Evolutionary conservation across 1,140 invertebrate genomes (phyloP), one percentile per base, ranked within the genome.

Genomic region (Caenorhabditis inopinata): DNA sequence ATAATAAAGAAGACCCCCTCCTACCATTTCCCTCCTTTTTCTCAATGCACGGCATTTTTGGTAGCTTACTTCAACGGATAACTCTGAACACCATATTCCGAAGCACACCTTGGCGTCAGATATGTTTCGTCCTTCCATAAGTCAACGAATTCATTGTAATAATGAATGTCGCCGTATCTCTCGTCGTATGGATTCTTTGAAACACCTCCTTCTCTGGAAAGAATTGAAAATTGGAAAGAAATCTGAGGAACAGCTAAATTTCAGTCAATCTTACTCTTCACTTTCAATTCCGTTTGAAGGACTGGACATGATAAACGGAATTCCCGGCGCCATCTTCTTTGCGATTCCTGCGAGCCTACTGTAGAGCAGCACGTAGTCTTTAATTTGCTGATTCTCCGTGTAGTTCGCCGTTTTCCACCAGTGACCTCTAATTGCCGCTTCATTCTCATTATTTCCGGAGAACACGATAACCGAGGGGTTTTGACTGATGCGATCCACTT

Each of bases 371-470:
- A 94, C 89, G 87, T 97, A 99, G 89, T 98, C 95, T 0, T 89
- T 35, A 6, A 88, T 79, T 51, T 74, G 80, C 38, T 47, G 73
- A 14, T 82, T 75, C 35, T 81, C 79, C 5, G 82, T 49, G 68
- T 86, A 87, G 48, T 81, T 82, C n/a, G 21, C 16, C 16, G 45
- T 80, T 14, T 38, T 62, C 82, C 83, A 86, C 86, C 85, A 87
- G 27, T 83, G 76, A 23, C 53, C 62, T 62, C 81, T 35, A 21
- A 98, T 89, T 0, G 94, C 95, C 29, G 92, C 93, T 91, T 99
- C 96, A 88, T 98, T 98, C 90, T 99, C 97, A 89, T 99, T 99
- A 88, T 98, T 99, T 3, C 94, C 95, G 16, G 95, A 93, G 93
- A 89, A 91, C 0, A 97, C 84, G 0, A 94, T 92, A 58, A 99